Evolutionary conservation across 2,113 vertebrate species (phyloP), one percentile per base, ranked within the genome.

Genomic region (Ciconia maguari): DNA sequence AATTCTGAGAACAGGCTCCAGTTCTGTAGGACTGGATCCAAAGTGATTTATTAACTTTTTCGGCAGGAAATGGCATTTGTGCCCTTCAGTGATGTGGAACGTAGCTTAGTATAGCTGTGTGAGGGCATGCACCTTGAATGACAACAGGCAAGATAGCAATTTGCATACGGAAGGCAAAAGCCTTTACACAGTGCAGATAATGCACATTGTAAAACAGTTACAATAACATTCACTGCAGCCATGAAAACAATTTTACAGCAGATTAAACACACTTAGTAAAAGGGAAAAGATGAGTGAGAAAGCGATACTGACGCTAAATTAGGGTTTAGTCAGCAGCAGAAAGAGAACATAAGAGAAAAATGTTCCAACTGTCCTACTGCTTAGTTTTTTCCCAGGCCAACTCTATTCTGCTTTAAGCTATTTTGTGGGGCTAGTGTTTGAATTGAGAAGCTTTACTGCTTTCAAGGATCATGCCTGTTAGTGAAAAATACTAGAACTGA

Each of bases 221-320:
- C 93, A 97, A 93, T 95, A 96, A 96, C 93, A 96, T 88, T 86
- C 93, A 86, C 95, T 92, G 77, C 81, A 92, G 83, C 96, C 95
- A 91, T 94, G 96, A 96, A 97, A 97, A 98, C 96, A 97, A 98
- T 98, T 97, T 97, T 97, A 98, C 97, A 98, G 97, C 96, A 97
- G 97, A 97, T 98, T 97, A 97, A 97, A 94, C 97, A 97, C 96
- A 96, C 90, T 97, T 97, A 95, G 83, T 52, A 79, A 93, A 89
- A 75, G 84, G 92, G 93, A 94, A 85, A 89, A 96, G 65, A 89
- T 91, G 92, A 96, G 88, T 24, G 81, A 88, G 89, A 94, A 96
- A 94, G 90, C 82, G 74, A 93, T 91, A 41, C 64, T 46, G 83
- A 80, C 85, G 82, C 87, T 94, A 89, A 97, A 90, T 96, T 87